Base-by-base conservation (phyloP, 2,888 invertebrate genomes). In the Coenonympha glycerion region DNA sequence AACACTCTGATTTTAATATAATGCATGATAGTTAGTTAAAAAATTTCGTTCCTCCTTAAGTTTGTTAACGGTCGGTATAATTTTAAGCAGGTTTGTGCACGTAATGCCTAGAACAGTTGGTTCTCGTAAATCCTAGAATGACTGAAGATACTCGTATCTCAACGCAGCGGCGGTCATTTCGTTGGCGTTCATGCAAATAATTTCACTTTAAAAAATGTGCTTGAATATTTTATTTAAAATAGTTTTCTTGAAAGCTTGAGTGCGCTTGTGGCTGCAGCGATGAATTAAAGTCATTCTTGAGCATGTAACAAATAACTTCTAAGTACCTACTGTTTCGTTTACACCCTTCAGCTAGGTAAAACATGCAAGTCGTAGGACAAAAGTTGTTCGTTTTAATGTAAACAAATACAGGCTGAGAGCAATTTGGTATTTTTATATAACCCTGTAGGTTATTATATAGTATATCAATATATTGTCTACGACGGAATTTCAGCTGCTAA, bases 111-210 rank as follows among this genome's bases (percentile, higher is more conserved):
- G 31, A 54, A 40, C 50, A 44, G 47, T 48, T 31, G 33, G 47
- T 30, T 28, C 24, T 54, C 54, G 47, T 54, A 54, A 54, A 54
- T 54, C 47, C 39, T 11, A 22, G 28, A 45, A 44, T 51, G 44
- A 51, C 44, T 45, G 51, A 53, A 51, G 44, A 47, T 50, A n/a
- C n/a, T n/a, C n/a, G n/a, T n/a, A 46, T 42, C 39, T 45, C 45
- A 34, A 24, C 33, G 40, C 39, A 21, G 39, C 31, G 30, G 31
- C 31, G 26, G 49, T 30, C 50, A 51, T 40, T 50, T 44, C 22
- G 40, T 21, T 33, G 21, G 9, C 42, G 42, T 15, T 22, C 11
- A 31, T 34, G 37, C 30, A 54, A 51, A 45, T 16, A 24, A 24
- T 15, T 45, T 34, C 11, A 16, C 33, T 31, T 22, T 6, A 21